Percentiles rank a stretch among this genome's conserved stretches.
phyloP scores from a whole-genome alignment of 2,888 invertebrate species.

The Drosophila lacicola region DNA sequence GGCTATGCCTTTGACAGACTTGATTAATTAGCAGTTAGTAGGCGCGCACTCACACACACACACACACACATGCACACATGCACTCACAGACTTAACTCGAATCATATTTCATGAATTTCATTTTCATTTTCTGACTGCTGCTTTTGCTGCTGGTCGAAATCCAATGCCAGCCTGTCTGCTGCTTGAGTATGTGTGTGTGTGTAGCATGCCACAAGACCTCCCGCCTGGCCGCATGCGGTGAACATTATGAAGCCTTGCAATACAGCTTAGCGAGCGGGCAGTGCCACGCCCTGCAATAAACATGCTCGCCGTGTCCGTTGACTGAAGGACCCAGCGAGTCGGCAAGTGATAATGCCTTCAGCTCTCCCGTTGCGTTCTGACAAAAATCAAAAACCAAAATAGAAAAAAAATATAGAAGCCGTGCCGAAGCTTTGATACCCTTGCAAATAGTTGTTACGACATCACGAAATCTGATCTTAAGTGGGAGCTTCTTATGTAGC shows the following conservation, averaged over 20 bases:
- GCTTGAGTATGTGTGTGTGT: constrained; percentile 8
- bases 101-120: constrained; percentile 51
- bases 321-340: constrained; percentile 30
- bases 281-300: constrained; percentile 30
- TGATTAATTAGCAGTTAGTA: constrained; percentile 56
- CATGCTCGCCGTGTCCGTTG: constrained; percentile 23
- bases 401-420: not conserved
- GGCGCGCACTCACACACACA: constrained; percentile 1
- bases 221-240: constrained; percentile 63
- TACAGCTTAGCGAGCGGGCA: constrained; percentile 49
- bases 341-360: constrained; percentile 42
- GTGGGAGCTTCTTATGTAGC: too few relatives aligned
- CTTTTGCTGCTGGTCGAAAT: constrained; percentile 9
- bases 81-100: constrained; percentile 16
- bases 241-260: constrained; percentile 72
- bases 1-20: constrained; percentile 56
- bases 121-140: constrained; percentile 35
- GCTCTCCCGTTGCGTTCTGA: constrained; percentile 15
- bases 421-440: not conserved
- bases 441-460: not conserved
- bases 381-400: not conserved
- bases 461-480: too few relatives aligned
- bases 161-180: constrained; percentile 16
- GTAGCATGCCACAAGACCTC: constrained; percentile 23
- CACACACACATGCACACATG: not conserved